Evolutionary conservation across 2,797 vertebrate genomes (phyloP), one percentile per base, ranked within the genome.

Genomic region (Coendou prehensilis): DNA sequence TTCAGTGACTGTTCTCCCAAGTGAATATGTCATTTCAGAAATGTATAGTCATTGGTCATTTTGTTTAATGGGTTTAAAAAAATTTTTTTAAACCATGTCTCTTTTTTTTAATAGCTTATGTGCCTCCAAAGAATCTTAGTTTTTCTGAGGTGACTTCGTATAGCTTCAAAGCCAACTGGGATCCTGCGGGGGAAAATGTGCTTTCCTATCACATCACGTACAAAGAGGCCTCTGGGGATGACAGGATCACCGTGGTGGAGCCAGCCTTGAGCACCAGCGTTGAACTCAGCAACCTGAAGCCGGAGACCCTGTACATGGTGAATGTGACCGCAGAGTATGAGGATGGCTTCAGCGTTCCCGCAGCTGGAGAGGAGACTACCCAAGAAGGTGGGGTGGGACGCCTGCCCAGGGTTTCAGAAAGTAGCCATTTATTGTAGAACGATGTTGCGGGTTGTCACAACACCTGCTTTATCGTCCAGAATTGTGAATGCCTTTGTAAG

Each of bases 271-370:
- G 98, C 22, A 99, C 97, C 17, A 99, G 98, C 0, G 95, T 99
- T 6, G 50, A 99, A 90, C 98, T 99, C 64, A 99, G 98, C 80
- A 98, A 99, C 97, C 99, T 99, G 89, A 98, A 98, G 18, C 99
- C 99, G 4, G 98, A 99, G 97, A 99, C 99, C 57, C 99, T 99
- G 80, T 99, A 99, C 0, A 69, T 99, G 45, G 99, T 99, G 97
- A 99, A 98, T 14, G 98, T 99, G 87, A 98, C 98, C 4, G 99
- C 99, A 5, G 99, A 99, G 82, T 99, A 99, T 5, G 98, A 99
- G 10, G 99, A 99, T 18, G 99, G 99, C 67, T 99, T 99, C 75
- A 99, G 99, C 47, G 93, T 99, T 86, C 98, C 99, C 10, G 69
- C 99, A 82, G 98, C 97, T 4, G 99, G 99, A 93, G 98, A 99